Evolutionary conservation across 2,113 vertebrate species (phyloP).

Genomic region (Passer domesticus): DNA sequence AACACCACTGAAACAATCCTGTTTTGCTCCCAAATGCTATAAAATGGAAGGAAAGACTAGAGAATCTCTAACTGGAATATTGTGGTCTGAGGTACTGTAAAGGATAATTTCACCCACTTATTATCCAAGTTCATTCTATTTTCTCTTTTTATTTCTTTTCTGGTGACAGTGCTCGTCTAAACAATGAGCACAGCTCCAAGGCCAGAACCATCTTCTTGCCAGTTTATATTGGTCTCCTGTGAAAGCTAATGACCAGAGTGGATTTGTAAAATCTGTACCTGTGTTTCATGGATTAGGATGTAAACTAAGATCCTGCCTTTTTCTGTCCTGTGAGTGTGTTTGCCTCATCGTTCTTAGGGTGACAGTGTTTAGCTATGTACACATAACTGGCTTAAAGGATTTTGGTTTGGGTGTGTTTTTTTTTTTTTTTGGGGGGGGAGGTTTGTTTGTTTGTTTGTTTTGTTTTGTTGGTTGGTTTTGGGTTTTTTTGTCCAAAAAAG

Average conservation of each 20-base stretch:
- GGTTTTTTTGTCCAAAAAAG: neutral
- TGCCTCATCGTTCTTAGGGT: neutral
- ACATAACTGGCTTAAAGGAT: neutral
- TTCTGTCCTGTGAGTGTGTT: neutral
- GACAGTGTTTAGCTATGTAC: neutral
- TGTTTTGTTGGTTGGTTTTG: neutral
- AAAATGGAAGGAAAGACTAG: neutral
- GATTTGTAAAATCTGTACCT: neutral
- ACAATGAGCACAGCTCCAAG: neutral
- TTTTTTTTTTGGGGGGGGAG: neutral
- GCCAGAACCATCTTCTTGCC: neutral
- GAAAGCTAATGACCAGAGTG: neutral
- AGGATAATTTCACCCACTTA: neutral
- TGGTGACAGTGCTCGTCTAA: neutral
- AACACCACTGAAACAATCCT: neutral
- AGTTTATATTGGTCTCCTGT: neutral
- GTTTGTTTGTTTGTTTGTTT: neutral
- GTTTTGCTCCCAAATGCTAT: neutral
- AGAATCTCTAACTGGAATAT: neutral
- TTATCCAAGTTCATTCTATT: neutral
- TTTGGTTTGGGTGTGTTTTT: neutral
- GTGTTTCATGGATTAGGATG: neutral
- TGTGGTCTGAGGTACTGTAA: neutral
- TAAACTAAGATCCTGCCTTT: neutral
- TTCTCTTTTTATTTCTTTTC: neutral